Base-by-base conservation (phyloP, 2,113 vertebrate species). In the Syngnathus floridae region DNA sequence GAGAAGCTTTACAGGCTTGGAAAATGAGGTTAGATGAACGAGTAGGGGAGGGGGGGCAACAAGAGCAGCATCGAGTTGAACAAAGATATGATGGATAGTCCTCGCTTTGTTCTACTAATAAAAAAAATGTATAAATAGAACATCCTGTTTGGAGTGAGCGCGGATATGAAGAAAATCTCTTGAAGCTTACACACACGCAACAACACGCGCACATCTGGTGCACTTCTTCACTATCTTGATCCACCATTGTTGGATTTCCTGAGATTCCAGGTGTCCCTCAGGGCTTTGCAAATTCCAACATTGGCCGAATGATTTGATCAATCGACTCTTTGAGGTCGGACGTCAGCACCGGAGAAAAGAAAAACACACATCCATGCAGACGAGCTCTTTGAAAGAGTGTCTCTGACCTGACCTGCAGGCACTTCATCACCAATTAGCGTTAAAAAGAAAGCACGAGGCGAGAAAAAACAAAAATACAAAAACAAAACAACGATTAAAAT, bases 401-500 rank as follows among this genome's bases (percentile, higher is more conserved):
- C 13, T 56, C 54, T 13, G 13, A 88, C 90, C 90, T 87, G 88
- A 88, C 91, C 90, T 80, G 89, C 91, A 92, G 91, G 89, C 76
- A 86, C 75, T 75, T 61, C 67, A 76, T 70, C 72, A 63, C 31
- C 66, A 65, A 69, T 78, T 69, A 65, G 49, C 71, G 76, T 72
- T 10, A 64, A 62, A 81, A 66, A 67, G 22, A 81, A 78, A 68
- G 66, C 76, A 65, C 65, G 79, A 59, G 67, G 85, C 85, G 67
- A 80, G 76, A 48, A 58, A 63, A 81, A 10, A n/a, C n/a, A 10
- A n/a, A 48, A 21, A 49, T 19, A 8, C 3, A 21, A 31, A 55
- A 70, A 78, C 70, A 85, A 72, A 81, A 80, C 66, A 72, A 85
- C 2, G 83, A 80, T 79, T 87, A 70, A 84, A 82, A 79, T 74